Conservation (phyloP, 1,140 invertebrate species). For the Phymastichus coffea region DNA sequence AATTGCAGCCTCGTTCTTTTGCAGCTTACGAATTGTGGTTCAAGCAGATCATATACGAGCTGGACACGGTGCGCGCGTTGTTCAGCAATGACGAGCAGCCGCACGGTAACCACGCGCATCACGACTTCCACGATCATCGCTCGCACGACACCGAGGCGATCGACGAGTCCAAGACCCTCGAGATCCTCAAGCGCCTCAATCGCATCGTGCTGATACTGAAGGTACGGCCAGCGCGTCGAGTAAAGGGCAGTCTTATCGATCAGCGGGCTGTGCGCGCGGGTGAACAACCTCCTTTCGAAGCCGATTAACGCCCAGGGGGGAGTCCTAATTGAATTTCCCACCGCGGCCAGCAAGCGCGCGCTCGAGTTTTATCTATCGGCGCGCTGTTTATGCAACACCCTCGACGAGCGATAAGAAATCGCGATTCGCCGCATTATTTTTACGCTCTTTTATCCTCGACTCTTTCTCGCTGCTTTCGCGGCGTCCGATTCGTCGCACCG, state of each 20-base stretch:
- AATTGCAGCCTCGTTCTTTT: neutral
- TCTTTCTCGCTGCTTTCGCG: too few species aligned
- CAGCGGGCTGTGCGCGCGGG: conserved; percentile 11
- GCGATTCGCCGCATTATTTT: neutral
- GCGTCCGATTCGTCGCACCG: too few species aligned
- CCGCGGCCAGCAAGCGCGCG: too few species aligned
- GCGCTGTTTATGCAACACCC: too few species aligned
- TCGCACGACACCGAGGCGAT: conserved; percentile 58
- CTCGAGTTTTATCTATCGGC: too few species aligned
- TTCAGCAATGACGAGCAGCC: conserved; percentile 61
- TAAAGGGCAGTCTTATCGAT: neutral
- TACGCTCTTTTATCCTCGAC: neutral
- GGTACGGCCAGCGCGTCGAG: conserved; percentile 68
- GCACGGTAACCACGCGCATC: conserved; percentile 28
- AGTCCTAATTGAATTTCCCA: conserved; percentile 45
- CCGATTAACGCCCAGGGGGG: conserved; percentile 39
- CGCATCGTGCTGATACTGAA: conserved; percentile 93
- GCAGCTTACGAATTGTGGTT: conserved; percentile 99
- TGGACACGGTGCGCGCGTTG: conserved; percentile 86
- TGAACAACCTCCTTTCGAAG: conserved; percentile 48
- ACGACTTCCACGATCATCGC: conserved; percentile 18
- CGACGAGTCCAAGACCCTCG: conserved; percentile 89
- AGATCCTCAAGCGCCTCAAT: conserved; percentile 89
- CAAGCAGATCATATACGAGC: conserved; percentile 97
- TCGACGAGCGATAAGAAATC: neutral